Percentiles rank a stretch among this genome's conserved stretches.
Conservation (phyloP, 2,797 vertebrate genomes). For the Acrossocheilus fasciatus region DNA sequence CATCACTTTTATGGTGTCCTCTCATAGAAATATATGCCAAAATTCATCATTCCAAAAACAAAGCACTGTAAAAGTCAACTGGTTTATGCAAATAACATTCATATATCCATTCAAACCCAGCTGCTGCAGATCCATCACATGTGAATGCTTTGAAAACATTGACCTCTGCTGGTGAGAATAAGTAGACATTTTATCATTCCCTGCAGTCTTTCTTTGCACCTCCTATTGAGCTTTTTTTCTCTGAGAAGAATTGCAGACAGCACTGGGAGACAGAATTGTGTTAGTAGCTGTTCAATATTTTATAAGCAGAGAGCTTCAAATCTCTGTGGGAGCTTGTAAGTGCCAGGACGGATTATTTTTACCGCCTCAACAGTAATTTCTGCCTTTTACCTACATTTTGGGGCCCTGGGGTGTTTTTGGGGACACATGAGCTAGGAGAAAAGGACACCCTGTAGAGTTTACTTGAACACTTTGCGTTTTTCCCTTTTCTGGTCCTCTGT, state of each 20-base stretch:
- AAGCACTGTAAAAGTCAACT: neutral
- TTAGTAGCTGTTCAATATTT: conserved; percentile 47
- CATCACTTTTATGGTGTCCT: neutral
- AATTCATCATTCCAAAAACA: neutral
- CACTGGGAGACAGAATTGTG: conserved; percentile 22
- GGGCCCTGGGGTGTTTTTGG: conserved; percentile 29
- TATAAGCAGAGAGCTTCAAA: conserved; percentile 22
- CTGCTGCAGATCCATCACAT: neutral
- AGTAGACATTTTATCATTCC: neutral
- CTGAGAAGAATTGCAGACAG: neutral
- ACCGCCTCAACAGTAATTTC: conserved; percentile 23
- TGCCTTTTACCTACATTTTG: conserved; percentile 31
- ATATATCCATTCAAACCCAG: neutral
- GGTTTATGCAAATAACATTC: neutral
- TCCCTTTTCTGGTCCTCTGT: neutral
- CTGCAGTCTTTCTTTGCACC: neutral
- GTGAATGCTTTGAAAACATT: conserved; percentile 46
- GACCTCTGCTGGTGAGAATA: conserved; percentile 50
- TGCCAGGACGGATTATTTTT: conserved; percentile 17
- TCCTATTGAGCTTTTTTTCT: neutral
- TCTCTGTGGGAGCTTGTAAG: conserved; percentile 31
- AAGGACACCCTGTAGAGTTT: neutral
- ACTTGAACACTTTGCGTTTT: neutral
- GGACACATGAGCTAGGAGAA: conserved; percentile 3
- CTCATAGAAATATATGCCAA: neutral